Evolutionary conservation across 2,888 invertebrate species (phyloP), one percentile per base, ranked within the genome.

Genomic region (Allacma fusca): DNA sequence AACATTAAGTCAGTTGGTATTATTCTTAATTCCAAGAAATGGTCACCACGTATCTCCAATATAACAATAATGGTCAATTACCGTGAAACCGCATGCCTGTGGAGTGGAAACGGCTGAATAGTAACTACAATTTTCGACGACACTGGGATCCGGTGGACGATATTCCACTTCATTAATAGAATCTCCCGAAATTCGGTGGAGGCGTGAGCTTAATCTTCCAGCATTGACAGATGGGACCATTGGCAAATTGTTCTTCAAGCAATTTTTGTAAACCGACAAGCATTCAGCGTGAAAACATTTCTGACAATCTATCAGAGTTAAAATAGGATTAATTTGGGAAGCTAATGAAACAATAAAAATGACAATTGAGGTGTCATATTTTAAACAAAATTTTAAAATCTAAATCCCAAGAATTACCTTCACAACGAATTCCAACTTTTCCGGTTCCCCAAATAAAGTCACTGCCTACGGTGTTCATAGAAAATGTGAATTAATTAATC

Each of bases 401-500:
- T 72, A 57, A 21, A n/a, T 24, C 16, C 24, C 43, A 29, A 28
- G 1, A n/a, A 88, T 88, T 87, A 91, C 91, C 90, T 88, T 89
- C 89, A 86, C 91, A 91, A 86, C 89, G 88, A 79, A 89, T 87
- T 73, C 90, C 91, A 80, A 89, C 88, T 85, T 87, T 88, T 77
- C 90, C 90, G 78, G 88, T 87, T 71, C 91, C 91, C 90, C 90
- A 91, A 82, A 91, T 90, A 85, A 90, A 91, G 86, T 91, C 91
- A 86, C 89, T 88, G 86, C 91, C 91, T 90, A 84, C 86, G 28
- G 21, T 29, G 29, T 21, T 44, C 69, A 40, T 21, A 62, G 64
- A n/a, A 28, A 65, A 9, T 7, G 21, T 5, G 28, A 59, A 50
- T 57, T 65, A 65, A 24, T 86, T 77, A 83, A 50, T 16, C 50